Evolutionary conservation across 2,113 vertebrate genomes (phyloP).

Genomic region (Terrapene triunguis): DNA sequence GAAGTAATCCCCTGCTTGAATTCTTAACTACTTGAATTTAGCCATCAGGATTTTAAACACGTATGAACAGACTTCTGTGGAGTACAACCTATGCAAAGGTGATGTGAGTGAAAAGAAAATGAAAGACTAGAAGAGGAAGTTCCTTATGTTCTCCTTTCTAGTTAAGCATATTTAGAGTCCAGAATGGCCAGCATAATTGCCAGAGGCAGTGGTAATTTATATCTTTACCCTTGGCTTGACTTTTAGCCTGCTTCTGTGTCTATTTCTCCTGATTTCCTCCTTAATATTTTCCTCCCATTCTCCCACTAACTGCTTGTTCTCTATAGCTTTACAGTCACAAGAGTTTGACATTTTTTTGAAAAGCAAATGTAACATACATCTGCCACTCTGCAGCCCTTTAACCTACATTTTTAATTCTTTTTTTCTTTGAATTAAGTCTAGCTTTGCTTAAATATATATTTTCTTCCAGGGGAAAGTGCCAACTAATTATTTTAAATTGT

Average conservation of each 20-base stretch:
- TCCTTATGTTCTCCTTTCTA: neutral
- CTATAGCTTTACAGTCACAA: neutral
- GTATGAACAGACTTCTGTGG: neutral
- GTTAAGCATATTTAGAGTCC: slow-evolving; percentile 50
- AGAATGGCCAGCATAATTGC: slow-evolving; percentile 65
- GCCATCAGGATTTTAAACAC: neutral
- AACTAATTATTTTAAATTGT: slow-evolving; percentile 2
- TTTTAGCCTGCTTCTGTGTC: slow-evolving; percentile 74
- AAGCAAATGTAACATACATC: neutral
- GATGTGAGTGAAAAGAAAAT: neutral
- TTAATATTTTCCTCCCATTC: slow-evolving; percentile 76
- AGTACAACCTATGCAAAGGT: neutral
- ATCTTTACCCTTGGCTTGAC: slow-evolving; percentile 79
- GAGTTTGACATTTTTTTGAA: slow-evolving; percentile 9
- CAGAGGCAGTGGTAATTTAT: slow-evolving; percentile 68
- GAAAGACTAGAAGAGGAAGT: neutral
- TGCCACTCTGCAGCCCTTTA: neutral
- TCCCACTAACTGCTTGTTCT: neutral
- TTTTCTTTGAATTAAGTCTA: neutral
- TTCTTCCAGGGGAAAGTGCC: neutral
- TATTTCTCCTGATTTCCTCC: slow-evolving; percentile 72
- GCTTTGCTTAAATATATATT: neutral
- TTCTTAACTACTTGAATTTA: neutral
- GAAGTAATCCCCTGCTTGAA: neutral
- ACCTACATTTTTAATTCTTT: neutral